Conservation (phyloP, 2,113 vertebrate species). For the Chionomys nivalis region DNA sequence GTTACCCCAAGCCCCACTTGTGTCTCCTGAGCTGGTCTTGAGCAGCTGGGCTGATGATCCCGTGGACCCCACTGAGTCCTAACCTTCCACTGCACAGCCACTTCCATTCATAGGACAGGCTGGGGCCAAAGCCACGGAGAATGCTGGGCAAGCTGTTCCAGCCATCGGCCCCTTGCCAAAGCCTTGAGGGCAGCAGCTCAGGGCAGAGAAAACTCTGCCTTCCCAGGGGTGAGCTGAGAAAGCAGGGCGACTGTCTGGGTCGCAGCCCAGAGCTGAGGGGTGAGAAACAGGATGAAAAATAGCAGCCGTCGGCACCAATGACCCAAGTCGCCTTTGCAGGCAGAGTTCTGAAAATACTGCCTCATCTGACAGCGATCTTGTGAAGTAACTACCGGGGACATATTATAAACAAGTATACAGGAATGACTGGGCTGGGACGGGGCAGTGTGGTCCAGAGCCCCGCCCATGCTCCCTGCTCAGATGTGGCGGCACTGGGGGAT, state of each 20-base stretch:
- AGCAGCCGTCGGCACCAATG: neutral
- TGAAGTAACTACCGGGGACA: neutral
- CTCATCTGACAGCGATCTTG: neutral
- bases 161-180: neutral
- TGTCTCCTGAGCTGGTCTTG: neutral
- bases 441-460: neutral
- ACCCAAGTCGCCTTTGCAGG: neutral
- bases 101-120: neutral
- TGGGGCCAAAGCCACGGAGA: neutral
- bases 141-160: neutral
- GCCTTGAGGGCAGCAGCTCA: neutral
- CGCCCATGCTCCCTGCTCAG: neutral
- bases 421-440: neutral
- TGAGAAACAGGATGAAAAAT: neutral
- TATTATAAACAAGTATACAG: neutral
- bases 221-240: neutral
- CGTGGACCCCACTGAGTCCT: neutral
- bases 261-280: neutral
- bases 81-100: fast-evolving
- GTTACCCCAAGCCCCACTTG: fast-evolving
- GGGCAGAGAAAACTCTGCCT: constrained; percentile 23
- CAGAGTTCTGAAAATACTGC: neutral
- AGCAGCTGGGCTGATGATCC: neutral
- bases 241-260: neutral
- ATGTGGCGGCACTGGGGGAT: neutral